Conservation (phyloP, 2,888 invertebrate species). For the Platycheirus rosarum region DNA sequence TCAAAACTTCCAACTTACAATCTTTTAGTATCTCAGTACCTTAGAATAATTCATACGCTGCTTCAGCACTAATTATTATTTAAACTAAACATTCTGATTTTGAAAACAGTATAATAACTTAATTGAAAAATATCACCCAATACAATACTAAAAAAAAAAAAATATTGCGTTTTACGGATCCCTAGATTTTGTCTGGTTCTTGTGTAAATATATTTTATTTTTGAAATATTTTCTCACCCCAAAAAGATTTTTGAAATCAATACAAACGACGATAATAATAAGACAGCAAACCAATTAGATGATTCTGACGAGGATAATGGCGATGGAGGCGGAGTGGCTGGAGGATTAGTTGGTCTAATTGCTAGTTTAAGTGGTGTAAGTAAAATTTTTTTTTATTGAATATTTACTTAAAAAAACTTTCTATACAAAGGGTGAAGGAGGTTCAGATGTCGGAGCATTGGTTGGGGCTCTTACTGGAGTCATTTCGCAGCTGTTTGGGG, state of each 20-base stretch:
- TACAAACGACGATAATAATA: slow-evolving; percentile 14
- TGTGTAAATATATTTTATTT: slow-evolving; percentile 12
- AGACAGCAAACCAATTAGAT: slow-evolving; percentile 61
- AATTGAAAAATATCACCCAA: neutral
- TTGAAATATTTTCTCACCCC: neutral
- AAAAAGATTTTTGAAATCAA: slow-evolving; percentile 49
- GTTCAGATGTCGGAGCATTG: slow-evolving; percentile 82
- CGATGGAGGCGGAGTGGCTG: slow-evolving; percentile 75
- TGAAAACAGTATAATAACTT: too few species aligned
- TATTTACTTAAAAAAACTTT: slow-evolving; percentile 3
- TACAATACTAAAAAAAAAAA: neutral
- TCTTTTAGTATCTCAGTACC: too few species aligned
- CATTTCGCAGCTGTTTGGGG: slow-evolving; percentile 81
- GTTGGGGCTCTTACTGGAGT: slow-evolving; percentile 81
- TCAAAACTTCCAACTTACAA: too few species aligned
- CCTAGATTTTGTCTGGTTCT: neutral
- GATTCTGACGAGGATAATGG: slow-evolving; percentile 58
- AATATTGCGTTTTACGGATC: neutral
- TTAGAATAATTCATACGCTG: too few species aligned
- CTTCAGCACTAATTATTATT: too few species aligned
- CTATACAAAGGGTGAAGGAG: slow-evolving; percentile 80
- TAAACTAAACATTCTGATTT: too few species aligned
- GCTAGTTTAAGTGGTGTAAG: slow-evolving; percentile 82
- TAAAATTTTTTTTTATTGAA: slow-evolving; percentile 18
- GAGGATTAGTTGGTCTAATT: slow-evolving; percentile 81